Percentiles rank a stretch among this genome's conserved stretches.
phyloP scores from a whole-genome alignment of 2,888 invertebrate species.

The Lasius platythorax region DNA sequence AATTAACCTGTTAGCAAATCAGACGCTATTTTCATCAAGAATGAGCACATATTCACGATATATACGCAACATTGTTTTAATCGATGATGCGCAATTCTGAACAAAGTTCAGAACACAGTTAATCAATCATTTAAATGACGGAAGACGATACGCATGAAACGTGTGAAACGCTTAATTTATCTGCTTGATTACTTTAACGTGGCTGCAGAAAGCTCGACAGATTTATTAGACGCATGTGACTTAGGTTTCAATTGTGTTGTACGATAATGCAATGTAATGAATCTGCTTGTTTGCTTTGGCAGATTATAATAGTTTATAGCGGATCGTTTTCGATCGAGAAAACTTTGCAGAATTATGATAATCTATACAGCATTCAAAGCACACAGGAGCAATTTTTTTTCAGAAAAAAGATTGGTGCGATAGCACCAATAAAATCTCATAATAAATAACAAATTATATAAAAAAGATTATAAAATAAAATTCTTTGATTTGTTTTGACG shows the following conservation, averaged over 20 bases:
- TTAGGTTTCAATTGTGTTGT: slow-evolving; percentile 20
- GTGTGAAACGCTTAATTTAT: slow-evolving; percentile 14
- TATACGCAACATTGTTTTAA: slow-evolving; percentile 24
- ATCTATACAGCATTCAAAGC: neutral
- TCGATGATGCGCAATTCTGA: neutral
- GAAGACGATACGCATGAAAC: neutral
- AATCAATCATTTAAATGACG: slow-evolving; percentile 19
- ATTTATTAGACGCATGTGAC: slow-evolving; percentile 32
- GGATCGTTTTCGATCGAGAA: neutral
- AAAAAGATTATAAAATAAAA: neutral
- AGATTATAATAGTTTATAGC: neutral
- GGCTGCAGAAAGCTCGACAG: neutral
- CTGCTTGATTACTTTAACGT: slow-evolving; percentile 10
- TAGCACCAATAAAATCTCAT: no score
- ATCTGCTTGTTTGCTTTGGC: neutral
- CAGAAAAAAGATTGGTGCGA: neutral
- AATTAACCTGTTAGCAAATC: neutral
- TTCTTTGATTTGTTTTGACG: neutral
- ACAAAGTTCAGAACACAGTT: slow-evolving; percentile 5
- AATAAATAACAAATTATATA: neutral
- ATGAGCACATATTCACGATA: neutral
- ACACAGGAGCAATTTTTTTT: neutral
- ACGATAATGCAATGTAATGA: slow-evolving; percentile 20
- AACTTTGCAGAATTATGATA: neutral
- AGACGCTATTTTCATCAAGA: slow-evolving; percentile 18